A percentile compares a stretch with the other conserved stretches of the same genome.
Evolutionary conservation across 2,888 invertebrate species (phyloP).

Genomic region (Cotesia congregata): DNA sequence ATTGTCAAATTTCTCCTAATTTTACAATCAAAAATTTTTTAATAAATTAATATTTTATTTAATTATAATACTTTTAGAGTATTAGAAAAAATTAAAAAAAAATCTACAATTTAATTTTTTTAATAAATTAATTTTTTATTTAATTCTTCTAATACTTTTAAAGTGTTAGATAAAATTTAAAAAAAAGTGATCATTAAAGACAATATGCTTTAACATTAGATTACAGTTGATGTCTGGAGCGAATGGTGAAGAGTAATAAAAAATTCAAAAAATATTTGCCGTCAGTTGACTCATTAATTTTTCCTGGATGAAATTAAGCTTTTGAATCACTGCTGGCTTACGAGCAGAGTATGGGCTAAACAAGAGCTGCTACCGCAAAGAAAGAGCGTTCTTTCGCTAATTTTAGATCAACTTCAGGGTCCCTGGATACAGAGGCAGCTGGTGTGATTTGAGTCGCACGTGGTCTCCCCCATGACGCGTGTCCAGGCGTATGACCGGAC

Average conservation of each 20-base stretch:
- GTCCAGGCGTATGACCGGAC: constrained; percentile 50
- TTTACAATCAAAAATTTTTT: no score
- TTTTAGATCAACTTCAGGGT: constrained; percentile 61
- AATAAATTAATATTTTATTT: no score
- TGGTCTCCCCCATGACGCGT: constrained; percentile 52
- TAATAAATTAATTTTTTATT: no score
- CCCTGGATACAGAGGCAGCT: constrained; percentile 61
- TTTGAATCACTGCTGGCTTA: constrained; percentile 13
- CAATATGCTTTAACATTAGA: background rate
- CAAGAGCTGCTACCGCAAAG: constrained; percentile 25
- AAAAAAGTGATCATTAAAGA: no score
- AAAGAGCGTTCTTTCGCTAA: constrained; percentile 54
- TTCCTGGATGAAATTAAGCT: constrained; percentile 16
- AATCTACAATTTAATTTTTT: no score
- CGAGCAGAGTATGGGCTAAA: constrained; percentile 4
- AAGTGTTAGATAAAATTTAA: no score
- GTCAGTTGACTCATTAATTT: constrained; percentile 17
- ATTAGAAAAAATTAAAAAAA: no score
- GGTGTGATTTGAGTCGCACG: constrained; percentile 61
- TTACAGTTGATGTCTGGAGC: background rate
- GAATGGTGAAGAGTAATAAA: constrained; percentile 1
- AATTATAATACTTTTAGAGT: no score
- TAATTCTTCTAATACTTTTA: no score
- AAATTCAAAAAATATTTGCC: constrained; percentile 5
- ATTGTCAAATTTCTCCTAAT: no score